These are phyloP conservation scores for Piprites chloris DNA, from an alignment of 2,113 vertebrate genomes.

Conservation along the genomic window DNA sequence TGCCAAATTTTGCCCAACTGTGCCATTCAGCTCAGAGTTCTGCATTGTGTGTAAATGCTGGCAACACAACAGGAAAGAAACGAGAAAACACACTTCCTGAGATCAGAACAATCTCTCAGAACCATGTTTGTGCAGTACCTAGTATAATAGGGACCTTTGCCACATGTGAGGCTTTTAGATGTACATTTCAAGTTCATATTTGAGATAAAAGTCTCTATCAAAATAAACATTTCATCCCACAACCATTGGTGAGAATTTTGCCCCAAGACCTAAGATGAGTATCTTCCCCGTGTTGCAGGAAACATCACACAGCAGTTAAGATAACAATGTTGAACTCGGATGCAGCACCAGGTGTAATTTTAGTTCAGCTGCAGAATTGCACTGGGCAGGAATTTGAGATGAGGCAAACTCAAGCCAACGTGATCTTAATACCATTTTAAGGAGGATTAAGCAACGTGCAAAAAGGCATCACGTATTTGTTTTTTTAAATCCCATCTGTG, in stretches of 20 bases:
- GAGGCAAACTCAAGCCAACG: background rate
- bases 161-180: background rate
- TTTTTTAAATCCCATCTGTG: background rate
- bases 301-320: background rate
- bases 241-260: background rate
- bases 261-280: background rate
- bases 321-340: rapidly evolving
- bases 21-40: background rate
- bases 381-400: background rate
- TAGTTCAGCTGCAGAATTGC: background rate
- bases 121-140: background rate
- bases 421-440: background rate
- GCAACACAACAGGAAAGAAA: background rate
- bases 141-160: background rate
- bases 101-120: background rate
- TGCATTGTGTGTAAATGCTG: background rate
- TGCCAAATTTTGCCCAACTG: background rate
- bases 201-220: background rate
- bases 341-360: background rate
- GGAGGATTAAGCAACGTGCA: background rate
- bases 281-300: background rate
- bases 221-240: background rate
- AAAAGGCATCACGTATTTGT: background rate
- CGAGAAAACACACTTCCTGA: background rate
- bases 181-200: background rate